A percentile compares a stretch with the other conserved stretches of the same genome.
These are phyloP conservation scores for Limnephilus auricula DNA, from an alignment of 2,888 invertebrate species.

Conservation along the genomic window DNA sequence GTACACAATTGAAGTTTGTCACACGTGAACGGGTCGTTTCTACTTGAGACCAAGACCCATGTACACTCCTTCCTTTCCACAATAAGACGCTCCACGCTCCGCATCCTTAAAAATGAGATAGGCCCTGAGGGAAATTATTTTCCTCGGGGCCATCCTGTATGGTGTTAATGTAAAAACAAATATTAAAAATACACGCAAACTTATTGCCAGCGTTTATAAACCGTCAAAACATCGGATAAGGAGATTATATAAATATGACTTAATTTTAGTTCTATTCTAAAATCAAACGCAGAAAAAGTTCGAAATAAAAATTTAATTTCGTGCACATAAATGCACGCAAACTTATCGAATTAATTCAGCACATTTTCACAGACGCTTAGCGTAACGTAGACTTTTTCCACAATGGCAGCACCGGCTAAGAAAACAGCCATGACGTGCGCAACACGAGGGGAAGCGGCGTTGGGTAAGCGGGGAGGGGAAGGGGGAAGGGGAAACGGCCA, in stretches of 20 bases:
- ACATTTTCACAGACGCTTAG: too few species aligned
- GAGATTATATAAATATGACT: neutral
- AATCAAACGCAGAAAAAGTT: neutral
- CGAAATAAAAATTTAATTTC: neutral
- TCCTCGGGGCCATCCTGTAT: too few species aligned
- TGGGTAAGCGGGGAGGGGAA: slow-evolving; percentile 57
- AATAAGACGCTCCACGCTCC: too few species aligned
- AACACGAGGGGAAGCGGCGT: slow-evolving; percentile 52
- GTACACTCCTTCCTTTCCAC: too few species aligned
- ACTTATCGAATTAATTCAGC: too few species aligned
- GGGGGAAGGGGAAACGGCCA: slow-evolving; percentile 67
- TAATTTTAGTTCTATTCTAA: neutral
- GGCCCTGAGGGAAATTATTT: too few species aligned
- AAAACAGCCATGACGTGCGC: neutral
- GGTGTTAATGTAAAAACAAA: too few species aligned
- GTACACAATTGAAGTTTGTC: too few species aligned
- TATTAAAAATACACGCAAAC: too few species aligned
- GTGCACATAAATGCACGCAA: neutral
- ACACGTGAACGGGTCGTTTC: too few species aligned
- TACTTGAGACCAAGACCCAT: too few species aligned
- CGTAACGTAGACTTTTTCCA: neutral
- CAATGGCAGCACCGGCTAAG: neutral
- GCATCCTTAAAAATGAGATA: too few species aligned
- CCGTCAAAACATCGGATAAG: neutral
- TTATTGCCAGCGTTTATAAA: neutral